These are phyloP conservation scores for Spinus pinus DNA, from an alignment of 2,797 vertebrate species.

Conservation along the genomic window DNA sequence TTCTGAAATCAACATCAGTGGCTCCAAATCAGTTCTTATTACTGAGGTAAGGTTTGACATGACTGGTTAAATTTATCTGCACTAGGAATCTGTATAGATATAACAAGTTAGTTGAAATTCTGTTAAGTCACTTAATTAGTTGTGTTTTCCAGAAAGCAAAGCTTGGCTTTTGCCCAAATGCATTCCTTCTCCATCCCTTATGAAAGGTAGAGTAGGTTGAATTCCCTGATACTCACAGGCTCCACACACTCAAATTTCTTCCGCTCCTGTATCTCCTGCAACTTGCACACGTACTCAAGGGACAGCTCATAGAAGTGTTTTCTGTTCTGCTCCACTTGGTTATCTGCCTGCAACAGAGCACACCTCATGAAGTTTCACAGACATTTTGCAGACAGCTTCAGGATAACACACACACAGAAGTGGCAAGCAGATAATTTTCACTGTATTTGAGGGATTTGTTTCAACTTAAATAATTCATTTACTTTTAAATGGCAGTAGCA, in stretches of 20 bases:
- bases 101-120: not conserved
- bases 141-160: not conserved
- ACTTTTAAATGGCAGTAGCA: not conserved
- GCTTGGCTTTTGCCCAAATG: not conserved
- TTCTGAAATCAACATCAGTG: not conserved
- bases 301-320: constrained; percentile 95
- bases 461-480: not conserved
- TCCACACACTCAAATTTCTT: constrained; percentile 99
- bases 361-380: not conserved
- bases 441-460: not conserved
- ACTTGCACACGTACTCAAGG: constrained; percentile 93
- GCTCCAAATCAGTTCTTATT: not conserved
- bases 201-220: not conserved
- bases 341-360: constrained; percentile 83
- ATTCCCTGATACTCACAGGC: constrained; percentile 84
- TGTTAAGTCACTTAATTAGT: not conserved
- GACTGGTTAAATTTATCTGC: not conserved
- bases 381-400: not conserved
- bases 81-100: not conserved
- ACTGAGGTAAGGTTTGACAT: not conserved
- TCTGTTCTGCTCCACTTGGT: constrained; percentile 87
- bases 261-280: constrained; percentile 97
- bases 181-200: not conserved
- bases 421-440: not conserved
- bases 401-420: not conserved